Base-by-base conservation (phyloP, 92 coral and sea anemone species). In the Actinernus sp. region DNA sequence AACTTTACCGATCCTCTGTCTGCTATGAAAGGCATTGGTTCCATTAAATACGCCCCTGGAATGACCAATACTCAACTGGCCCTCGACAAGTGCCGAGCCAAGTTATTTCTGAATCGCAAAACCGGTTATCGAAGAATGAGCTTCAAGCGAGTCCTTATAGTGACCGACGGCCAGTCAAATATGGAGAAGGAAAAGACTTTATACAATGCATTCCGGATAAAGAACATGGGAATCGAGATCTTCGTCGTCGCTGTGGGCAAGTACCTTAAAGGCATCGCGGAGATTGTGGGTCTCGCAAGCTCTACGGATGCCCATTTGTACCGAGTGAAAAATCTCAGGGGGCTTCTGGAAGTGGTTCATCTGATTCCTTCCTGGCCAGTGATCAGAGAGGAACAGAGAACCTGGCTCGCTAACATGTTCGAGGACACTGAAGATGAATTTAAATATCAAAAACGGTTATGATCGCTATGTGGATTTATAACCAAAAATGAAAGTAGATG, bases 161-260 rank as follows among this genome's bases (percentile, higher is more conserved):
- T 88, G 46, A 92, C 97, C 0, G 97, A 92, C 38, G 97, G 95
- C 31, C 97, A 92, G 61, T 92, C 97, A 1, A 92, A 92, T 16
- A 60, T 79, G 10, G 22, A 84, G 9, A 65, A 74, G 58, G 51
- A 48, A n/a, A 67, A 58, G 21, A 92, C 97, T 27, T 49, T 92
- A 45, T 78, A 72, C 29, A 71, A 82, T 7, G 97, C 97, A 6
- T 68, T 74, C 31, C 73, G 66, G 21, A 37, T 92, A 53, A 92
- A 92, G 56, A 62, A 68, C 9, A 60, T 68, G 13, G 96, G 96
- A 0, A 61, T 82, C 4, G 83, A 92, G 50, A 65, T 92, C 50
- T 92, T 84, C 47, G 95, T 92, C 17, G 78, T 92, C 26, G 97
- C 96, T 0, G 86, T 92, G 2, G 97, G 97, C 29, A 71, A 49